Conservation (phyloP, 1,140 invertebrate genomes). For the Tetramorium parvispinum region DNA sequence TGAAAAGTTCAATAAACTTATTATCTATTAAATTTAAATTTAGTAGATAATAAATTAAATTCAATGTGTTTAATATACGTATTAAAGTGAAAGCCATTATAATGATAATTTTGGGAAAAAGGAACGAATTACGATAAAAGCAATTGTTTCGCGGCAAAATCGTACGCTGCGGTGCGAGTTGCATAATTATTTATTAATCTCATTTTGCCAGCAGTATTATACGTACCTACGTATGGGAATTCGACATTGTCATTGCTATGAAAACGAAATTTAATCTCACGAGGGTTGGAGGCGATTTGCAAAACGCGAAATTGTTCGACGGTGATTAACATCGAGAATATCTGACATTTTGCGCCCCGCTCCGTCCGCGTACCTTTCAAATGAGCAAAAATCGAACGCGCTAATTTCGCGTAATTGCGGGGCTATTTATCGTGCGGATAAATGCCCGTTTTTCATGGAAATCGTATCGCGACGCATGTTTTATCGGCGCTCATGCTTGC, state of each 20-base stretch:
- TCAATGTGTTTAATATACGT: no score
- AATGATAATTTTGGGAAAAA: not conserved
- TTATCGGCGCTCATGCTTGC: not conserved
- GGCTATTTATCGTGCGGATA: not conserved
- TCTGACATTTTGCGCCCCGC: not conserved
- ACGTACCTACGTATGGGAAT: no score
- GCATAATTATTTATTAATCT: constrained; percentile 40
- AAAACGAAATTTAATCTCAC: constrained; percentile 25
- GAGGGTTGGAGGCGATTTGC: not conserved
- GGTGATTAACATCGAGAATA: constrained; percentile 39
- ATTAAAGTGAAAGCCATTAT: not conserved
- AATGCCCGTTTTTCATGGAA: constrained; percentile 20
- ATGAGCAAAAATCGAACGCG: constrained; percentile 35
- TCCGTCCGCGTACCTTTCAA: not conserved
- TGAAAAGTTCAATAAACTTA: not conserved
- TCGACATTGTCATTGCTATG: constrained; percentile 4
- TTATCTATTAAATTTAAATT: not conserved
- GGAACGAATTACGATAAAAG: not conserved
- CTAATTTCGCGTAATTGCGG: constrained; percentile 45
- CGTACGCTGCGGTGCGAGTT: not conserved
- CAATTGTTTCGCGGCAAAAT: not conserved
- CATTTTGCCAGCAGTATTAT: not conserved
- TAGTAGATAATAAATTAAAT: no score
- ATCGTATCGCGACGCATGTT: constrained; percentile 14
- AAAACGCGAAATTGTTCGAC: constrained; percentile 33